Evolutionary conservation across 2,888 invertebrate genomes (phyloP), one percentile per base, ranked within the genome.

Genomic region (Dicyrtoma fusca): DNA sequence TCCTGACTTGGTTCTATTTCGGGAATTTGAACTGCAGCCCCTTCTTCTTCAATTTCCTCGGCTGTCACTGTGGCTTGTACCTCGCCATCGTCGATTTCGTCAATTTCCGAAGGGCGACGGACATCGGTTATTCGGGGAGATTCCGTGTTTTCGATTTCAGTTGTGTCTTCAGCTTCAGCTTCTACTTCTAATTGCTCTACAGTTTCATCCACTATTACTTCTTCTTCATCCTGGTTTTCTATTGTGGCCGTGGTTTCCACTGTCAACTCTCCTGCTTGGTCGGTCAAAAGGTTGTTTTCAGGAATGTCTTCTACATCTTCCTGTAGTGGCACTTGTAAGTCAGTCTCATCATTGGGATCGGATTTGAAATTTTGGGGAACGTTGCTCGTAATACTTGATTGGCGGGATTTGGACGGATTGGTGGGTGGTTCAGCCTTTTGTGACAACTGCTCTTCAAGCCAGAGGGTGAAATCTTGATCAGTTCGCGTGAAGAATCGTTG

Each of bases 401-500:
- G 49, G 4, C 3, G 49, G 17, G 49, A 17, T 6, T 49, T 14
- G 17, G 49, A 49, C 11, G 45, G 45, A 8, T 49, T 17, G 17
- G 49, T 49, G 49, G 49, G 13, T 6, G 17, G 49, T 49, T 49
- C 49, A 49, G 49, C 49, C n/a, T 49, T 49, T 14, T 21, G 55
- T 25, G 74, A 72, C 44, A 79, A 62, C 65, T 79, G 79, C 25
- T 74, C 71, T 70, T 79, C 77, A 13, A 79, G 65, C 79, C 79
- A 79, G 0, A 71, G 57, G 14, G 76, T 76, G 70, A 79, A 79
- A 8, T 74, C 75, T n/a, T 79, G 76, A 69, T 79, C 79, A 2
- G 79, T 76, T 47, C 75, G 72, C 3, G 79, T 79, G 49, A 79
- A 79, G 65, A 79, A 79, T 62, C 79, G 64, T 61, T 79, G 79